Evolutionary conservation across 2,888 invertebrate species (phyloP), one percentile per base, ranked within the genome.

Genomic region (Pyrgus malvae): DNA sequence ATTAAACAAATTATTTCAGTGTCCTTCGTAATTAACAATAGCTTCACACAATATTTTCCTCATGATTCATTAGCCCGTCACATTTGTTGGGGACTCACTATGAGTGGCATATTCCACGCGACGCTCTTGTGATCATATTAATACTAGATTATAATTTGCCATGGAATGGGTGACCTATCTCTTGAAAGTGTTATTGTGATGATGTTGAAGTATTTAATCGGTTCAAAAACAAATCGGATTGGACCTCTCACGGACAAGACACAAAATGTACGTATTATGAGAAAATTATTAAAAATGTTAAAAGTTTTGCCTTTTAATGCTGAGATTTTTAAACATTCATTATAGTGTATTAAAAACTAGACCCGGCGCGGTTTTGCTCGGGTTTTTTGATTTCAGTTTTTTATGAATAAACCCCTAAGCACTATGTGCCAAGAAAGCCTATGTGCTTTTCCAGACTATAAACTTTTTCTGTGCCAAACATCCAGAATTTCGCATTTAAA

Each of bases 11-110:
- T 57, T 71, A 74, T 72, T 74, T 62, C 67, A 72, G 64, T 53
- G 62, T 74, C 65, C 68, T 68, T 69, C 67, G 76, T 80, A 78
- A 83, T 82, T 80, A 80, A 77, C 78, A 75, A 75, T 73, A 70
- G 70, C 74, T 80, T 80, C 78, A 67, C 70, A 73, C 69, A 74
- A 76, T 75, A 75, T 88, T 87, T 87, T 86, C 87, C 87, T 87
- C 62, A 69, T 85, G 83, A 85, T 67, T 84, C 84, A 85, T 67
- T 65, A 54, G 61, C 55, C 35, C 48, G 55, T 48, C 63, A 58
- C 68, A 71, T 69, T 69, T 59, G 60, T 63, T 61, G 59, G 61
- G 57, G 49, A 16, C 57, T 53, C 57, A 58, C 55, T 58, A 48
- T 57, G 60, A 58, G 51, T 64, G 59, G 60, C 31, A 44, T 60